Percentiles rank a stretch among this genome's conserved stretches.
Conservation (phyloP, 2,797 vertebrate species). For the Poecilia wingei region DNA sequence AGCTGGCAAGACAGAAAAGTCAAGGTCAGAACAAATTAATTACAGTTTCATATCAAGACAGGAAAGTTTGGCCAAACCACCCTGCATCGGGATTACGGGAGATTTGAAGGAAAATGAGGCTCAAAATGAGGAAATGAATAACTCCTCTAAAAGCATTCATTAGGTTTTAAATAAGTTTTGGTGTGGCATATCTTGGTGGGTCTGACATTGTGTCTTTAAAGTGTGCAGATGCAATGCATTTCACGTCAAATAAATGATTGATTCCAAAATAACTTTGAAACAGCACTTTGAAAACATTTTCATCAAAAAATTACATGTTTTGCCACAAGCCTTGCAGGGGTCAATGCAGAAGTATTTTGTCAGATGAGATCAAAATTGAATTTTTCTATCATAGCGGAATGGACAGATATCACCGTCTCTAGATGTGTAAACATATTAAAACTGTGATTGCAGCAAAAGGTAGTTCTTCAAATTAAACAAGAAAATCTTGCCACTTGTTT, state of each 20-base stretch:
- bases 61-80: conserved; percentile 38
- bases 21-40: conserved; percentile 74
- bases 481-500: not conserved
- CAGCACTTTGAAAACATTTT: not conserved
- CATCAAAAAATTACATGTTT: not conserved
- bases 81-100: conserved; percentile 10
- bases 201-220: conserved; percentile 36
- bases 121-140: conserved; percentile 8
- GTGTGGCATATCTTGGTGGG: conserved; percentile 27
- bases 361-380: not conserved
- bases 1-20: conserved; percentile 55
- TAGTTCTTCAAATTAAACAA: too few relatives aligned
- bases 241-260: not conserved
- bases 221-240: not conserved
- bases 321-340: not conserved
- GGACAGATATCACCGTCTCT: not conserved
- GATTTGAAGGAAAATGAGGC: conserved; percentile 4
- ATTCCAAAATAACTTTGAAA: not conserved
- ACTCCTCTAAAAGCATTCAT: conserved; percentile 24
- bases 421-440: too few relatives aligned
- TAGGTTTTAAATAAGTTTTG: conserved; percentile 40
- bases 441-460: too few relatives aligned
- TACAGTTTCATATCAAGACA: conserved; percentile 61
- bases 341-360: not conserved
- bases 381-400: not conserved